Base-by-base conservation (phyloP, 2,797 vertebrate species). In the Ficedula albicollis region DNA sequence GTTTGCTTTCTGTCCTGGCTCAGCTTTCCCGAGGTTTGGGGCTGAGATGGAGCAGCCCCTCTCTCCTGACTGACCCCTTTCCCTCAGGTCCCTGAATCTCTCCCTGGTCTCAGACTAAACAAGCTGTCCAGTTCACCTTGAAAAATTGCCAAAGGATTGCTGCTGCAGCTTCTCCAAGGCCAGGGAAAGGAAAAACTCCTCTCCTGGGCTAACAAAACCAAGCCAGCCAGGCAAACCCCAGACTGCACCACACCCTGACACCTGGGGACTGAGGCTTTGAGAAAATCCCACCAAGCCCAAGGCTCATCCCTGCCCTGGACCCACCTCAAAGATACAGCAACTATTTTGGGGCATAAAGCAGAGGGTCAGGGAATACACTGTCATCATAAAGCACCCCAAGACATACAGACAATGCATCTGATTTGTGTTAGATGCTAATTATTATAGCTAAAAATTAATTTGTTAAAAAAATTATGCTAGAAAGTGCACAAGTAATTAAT, bases 221-320 rank as follows among this genome's bases (percentile, higher is more conserved):
- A 39, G 15, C 5, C 5, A 11, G 51, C 27, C 34, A 22, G 41
- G 18, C 10, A 30, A 58, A 41, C 15, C 16, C 19, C 64, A 41
- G 15, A 30, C 12, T 0, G 0, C 19, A 39, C 5, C 9, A 1
- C 30, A 41, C 7, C 15, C 34, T 1, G 0, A 14, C 17, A 21
- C 15, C 23, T 14, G 10, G 12, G 48, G 27, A 54, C 15, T 0
- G 2, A 39, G 52, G 52, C 52, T 54, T 54, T 54, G 52, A 1
- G 3, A 29, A 52, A 46, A 54, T 52, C 1, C 0, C 1, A 1
- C 2, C n/a, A 6, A 29, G 22, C 6, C 6, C 39, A 43, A 11
- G 29, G n/a, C 15, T 54, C n/a, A 20, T 20, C 12, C 7, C 9
- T 38, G 1, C 15, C 13, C 18, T 32, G 6, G 18, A 19, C 12